These are phyloP conservation scores for Ammodramus savannarum DNA, from an alignment of 2,113 vertebrate species.

Conservation along the genomic window DNA sequence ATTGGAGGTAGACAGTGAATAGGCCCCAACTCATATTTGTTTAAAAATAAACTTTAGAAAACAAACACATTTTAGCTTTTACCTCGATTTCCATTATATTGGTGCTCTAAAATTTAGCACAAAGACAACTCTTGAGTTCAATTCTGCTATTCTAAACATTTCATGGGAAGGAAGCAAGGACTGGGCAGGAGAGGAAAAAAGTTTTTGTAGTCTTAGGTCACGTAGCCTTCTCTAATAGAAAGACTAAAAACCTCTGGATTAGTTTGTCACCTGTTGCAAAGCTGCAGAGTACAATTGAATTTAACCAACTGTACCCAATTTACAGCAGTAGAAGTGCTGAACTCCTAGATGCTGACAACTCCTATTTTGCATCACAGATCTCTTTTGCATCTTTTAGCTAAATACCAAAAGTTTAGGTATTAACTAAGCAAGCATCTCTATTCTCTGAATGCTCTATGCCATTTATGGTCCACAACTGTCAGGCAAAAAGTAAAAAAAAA, in stretches of 20 bases:
- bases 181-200: neutral
- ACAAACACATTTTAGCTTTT: neutral
- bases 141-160: neutral
- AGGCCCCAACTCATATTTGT: neutral
- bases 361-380: neutral
- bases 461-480: neutral
- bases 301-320: neutral
- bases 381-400: neutral
- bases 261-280: neutral
- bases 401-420: neutral
- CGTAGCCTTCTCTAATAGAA: neutral
- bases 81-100: neutral
- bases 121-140: neutral
- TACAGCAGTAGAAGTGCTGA: neutral
- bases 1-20: neutral
- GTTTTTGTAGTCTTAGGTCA: neutral
- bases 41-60: neutral
- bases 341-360: neutral
- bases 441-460: neutral
- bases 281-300: neutral
- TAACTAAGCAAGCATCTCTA: neutral
- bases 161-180: neutral
- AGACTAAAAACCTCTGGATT: neutral
- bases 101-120: neutral
- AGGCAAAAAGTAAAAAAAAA: neutral